Evolutionary conservation across 2,113 vertebrate species (phyloP), one percentile per base, ranked within the genome.

Genomic region (Zosterops lateralis): DNA sequence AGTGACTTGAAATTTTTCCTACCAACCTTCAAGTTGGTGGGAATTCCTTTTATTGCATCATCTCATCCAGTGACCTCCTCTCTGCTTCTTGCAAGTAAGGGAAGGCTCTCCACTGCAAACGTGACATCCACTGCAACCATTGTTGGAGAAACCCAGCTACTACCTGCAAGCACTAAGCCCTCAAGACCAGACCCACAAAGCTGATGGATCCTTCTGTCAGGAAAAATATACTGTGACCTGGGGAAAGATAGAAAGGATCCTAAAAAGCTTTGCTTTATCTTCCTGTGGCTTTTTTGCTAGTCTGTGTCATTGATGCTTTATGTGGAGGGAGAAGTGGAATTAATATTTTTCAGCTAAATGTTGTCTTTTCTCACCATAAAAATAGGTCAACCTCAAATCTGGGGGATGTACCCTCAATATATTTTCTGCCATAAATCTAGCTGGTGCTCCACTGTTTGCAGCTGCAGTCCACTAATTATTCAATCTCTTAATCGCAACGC

Each of bases 391-490:
- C 53, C 31, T 57, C 62, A 79, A 76, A 78, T 68, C 34, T 77
- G 61, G 73, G 71, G 34, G 28, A 83, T 67, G 11, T 50, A 65
- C 34, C 42, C 89, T 91, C 48, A 47, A 32, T 34, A 67, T 3
- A 36, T 84, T 92, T 95, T 72, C 75, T 62, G 24, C 25, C 40
- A 94, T 45, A 84, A 95, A 82, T 89, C 26, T 82, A 87, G 62
- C 54, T 90, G 40, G 21, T 32, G 38, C 89, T 79, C 61, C 57
- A 38, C 44, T 76, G 26, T 71, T 94, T 77, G 62, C 47, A 85
- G 80, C 70, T 72, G 70, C 85, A 75, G 60, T 40, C 50, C 66
- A 14, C 50, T 91, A 83, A 89, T 91, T 48, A 71, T 68, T 72
- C 61, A 78, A 29, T 51, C 67, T 68, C 36, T 80, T 74, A 70